Evolutionary conservation across 2,888 invertebrate species (phyloP).

Genomic region (Hydroisotoma schaefferi): DNA sequence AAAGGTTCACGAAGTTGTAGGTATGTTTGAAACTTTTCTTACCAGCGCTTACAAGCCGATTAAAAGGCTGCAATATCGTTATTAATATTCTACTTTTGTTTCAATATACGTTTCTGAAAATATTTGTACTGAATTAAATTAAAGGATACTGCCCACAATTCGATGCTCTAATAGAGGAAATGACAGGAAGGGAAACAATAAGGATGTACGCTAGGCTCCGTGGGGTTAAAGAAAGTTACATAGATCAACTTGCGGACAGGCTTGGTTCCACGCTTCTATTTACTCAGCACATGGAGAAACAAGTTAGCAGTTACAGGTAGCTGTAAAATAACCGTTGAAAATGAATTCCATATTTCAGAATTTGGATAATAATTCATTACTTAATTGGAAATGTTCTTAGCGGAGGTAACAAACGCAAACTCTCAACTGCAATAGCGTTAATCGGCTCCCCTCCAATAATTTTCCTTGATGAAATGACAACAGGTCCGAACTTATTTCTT

Average conservation of each 20-base stretch:
- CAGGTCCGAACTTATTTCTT: slow-evolving; percentile 57
- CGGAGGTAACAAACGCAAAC: slow-evolving; percentile 70
- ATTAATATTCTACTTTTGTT: background rate
- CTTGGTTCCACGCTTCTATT: slow-evolving; percentile 23
- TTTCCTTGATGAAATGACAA: slow-evolving; percentile 65
- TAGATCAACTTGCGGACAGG: slow-evolving; percentile 21
- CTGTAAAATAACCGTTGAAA: background rate
- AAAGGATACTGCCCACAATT: slow-evolving; percentile 65
- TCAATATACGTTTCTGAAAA: background rate
- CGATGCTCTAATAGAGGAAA: slow-evolving; percentile 4
- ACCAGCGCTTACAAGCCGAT: background rate
- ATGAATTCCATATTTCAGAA: background rate
- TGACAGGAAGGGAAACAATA: slow-evolving; percentile 16
- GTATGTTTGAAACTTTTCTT: background rate
- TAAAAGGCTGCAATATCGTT: background rate
- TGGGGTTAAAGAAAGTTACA: slow-evolving; percentile 26
- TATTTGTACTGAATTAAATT: slow-evolving; percentile 13
- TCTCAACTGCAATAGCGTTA: slow-evolving; percentile 68
- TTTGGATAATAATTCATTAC: slow-evolving; percentile 1
- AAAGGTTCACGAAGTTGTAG: slow-evolving; percentile 43
- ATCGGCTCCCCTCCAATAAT: slow-evolving; percentile 67
- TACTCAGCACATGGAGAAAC: slow-evolving; percentile 30
- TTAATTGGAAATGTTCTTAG: slow-evolving; percentile 54
- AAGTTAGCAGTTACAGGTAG: slow-evolving; percentile 29
- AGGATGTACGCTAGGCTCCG: slow-evolving; percentile 25